Base-by-base conservation (phyloP, 2,113 vertebrate genomes). In the Pardalotus punctatus region DNA sequence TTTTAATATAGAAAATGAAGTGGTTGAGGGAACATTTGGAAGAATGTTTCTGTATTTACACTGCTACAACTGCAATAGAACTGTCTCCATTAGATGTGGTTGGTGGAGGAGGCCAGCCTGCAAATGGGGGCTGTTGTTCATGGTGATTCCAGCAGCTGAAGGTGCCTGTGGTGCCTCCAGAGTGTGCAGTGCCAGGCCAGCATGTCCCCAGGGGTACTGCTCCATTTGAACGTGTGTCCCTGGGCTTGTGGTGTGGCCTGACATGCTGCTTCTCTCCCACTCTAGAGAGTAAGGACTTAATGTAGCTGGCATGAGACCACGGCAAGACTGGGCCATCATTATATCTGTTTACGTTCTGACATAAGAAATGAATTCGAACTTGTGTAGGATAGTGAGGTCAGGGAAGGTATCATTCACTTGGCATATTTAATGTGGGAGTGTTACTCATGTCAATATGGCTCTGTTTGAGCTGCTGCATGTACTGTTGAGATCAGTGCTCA, bases 181-280 rank as follows among this genome's bases (percentile, higher is more conserved):
- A 53, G 6, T 14, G 25, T 14, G 16, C 66, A 43, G 35, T 0
- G 1, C 17, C 2, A 6, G 62, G 48, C 11, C 18, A 56, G 16
- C 0, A 0, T 2, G 15, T 24, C 7, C 12, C 11, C 17, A 48
- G 40, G 12, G 47, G 6, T 2, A 1, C 24, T 51, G 11, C 17
- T 80, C 0, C 0, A 2, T 43, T 61, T 43, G 27, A 11, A 11
- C 14, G 5, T 5, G 1, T 1, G 0, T 40, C 15, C 36, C 42
- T 29, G 4, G 8, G 14, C 28, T 33, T 9, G 42, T 60, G 25
- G 5, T 4, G 1, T 40, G 36, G 48, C n/a, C 40, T 31, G 62
- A 54, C n/a, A 48, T 4, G 4, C 9, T 61, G 62, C 28, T 57
- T 40, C 33, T 71, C 11, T 33, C 33, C 12, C 38, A 21, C 3